phyloP scores from a whole-genome alignment of 2,888 invertebrate genomes.

The Helleia helle region DNA sequence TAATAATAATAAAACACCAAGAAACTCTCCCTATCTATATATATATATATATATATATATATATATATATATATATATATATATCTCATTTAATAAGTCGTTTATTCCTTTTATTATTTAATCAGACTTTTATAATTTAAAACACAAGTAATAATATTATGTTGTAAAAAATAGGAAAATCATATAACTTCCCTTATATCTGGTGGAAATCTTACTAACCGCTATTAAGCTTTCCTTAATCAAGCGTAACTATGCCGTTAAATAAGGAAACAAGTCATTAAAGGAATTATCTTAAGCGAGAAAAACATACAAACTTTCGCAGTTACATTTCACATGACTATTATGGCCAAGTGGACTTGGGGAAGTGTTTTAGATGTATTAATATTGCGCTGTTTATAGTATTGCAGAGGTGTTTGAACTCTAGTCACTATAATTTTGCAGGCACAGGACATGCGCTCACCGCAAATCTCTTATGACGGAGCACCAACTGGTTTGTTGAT shows the following conservation, averaged over 20 bases:
- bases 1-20: no score
- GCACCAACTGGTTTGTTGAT: conserved; percentile 4
- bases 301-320: conserved; percentile 58
- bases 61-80: no score
- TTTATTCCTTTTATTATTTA: no score
- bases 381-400: conserved; percentile 25
- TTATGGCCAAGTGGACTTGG: conserved; percentile 28
- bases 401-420: conserved; percentile 26
- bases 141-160: no score
- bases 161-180: no score
- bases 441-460: conserved; percentile 8
- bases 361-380: conserved; percentile 23
- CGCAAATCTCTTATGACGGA: conserved; percentile 3
- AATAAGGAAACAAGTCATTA: conserved; percentile 34
- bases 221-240: no score
- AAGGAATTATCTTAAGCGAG: conserved; percentile 43
- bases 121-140: no score
- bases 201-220: no score
- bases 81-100: no score
- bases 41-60: no score
- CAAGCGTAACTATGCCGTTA: conserved; percentile 30
- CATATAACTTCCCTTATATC: no score
- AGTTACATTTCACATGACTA: conserved; percentile 42
- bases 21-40: no score
- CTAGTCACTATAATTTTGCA: conserved; percentile 20